phyloP scores from a whole-genome alignment of 2,888 invertebrate genomes.

The Parelbella ahira region DNA sequence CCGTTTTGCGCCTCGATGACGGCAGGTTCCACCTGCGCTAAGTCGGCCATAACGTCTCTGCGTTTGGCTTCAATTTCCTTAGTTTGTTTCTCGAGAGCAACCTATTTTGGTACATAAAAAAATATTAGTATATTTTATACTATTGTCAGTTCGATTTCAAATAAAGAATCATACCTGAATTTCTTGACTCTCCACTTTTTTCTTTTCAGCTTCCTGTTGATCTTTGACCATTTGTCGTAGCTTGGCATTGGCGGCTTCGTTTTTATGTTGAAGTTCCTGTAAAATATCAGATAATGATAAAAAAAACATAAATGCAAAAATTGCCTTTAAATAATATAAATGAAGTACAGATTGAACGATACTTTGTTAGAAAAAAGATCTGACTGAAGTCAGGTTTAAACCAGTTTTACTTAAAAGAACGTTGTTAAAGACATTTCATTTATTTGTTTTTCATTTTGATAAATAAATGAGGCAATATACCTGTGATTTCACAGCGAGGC shows the following conservation, averaged over 20 bases:
- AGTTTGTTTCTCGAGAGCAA: conserved; percentile 91
- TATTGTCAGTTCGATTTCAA: too few species aligned
- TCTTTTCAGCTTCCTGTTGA: conserved; percentile 99
- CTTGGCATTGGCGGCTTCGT: conserved; percentile 99
- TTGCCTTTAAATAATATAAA: too few species aligned
- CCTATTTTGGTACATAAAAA: conserved; percentile 47
- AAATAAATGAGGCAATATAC: too few species aligned
- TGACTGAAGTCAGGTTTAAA: too few species aligned
- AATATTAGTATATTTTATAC: too few species aligned
- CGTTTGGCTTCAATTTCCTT: conserved; percentile 96
- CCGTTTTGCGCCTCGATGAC: conserved; percentile 99
- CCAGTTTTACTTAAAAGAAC: too few species aligned
- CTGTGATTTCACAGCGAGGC: conserved; percentile 97
- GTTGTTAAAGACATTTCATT: too few species aligned
- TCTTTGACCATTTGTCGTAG: conserved; percentile 99
- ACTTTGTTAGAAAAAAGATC: too few species aligned
- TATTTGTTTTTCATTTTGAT: too few species aligned
- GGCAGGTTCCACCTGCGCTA: conserved; percentile 98
- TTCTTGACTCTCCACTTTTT: conserved; percentile 98
- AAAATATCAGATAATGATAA: too few species aligned
- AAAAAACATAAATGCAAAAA: too few species aligned
- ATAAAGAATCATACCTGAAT: conserved; percentile 88
- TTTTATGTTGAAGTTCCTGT: conserved; percentile 95
- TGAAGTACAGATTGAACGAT: too few species aligned
- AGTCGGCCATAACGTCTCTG: conserved; percentile 96